Percentiles rank a stretch among this genome's conserved stretches.
Conservation (phyloP, 2,888 invertebrate species). For the Anoplius nigerrimus region DNA sequence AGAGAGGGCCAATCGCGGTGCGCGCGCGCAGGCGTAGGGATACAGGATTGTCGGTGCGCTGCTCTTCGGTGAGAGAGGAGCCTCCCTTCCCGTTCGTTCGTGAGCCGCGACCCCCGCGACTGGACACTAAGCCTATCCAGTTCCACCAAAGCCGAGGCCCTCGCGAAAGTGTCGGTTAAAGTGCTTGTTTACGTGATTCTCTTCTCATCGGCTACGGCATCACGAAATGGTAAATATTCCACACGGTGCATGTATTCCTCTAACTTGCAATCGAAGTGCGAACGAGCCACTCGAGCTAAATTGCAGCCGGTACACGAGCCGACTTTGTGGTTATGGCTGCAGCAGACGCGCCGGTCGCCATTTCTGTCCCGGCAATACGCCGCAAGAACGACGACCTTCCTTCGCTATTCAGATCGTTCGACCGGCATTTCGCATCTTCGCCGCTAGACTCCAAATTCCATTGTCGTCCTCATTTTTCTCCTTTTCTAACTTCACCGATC, state of each 20-base stretch:
- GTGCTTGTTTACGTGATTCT: constrained; percentile 69
- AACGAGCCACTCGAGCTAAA: constrained; percentile 23
- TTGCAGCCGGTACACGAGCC: constrained; percentile 30
- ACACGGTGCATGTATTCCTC: constrained; percentile 19
- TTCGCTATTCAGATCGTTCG: constrained; percentile 22
- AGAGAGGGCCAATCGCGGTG: constrained; percentile 35
- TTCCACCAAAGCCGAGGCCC: constrained; percentile 66
- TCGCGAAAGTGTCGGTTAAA: constrained; percentile 70
- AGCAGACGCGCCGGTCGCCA: constrained; percentile 72
- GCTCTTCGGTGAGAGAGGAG: constrained; percentile 61
- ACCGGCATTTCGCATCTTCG: constrained; percentile 6
- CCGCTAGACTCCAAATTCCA: not conserved
- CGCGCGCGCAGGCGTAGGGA: constrained; percentile 64
- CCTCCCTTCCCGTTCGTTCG: constrained; percentile 72
- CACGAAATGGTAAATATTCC: constrained; percentile 72
- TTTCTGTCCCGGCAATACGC: constrained; percentile 65
- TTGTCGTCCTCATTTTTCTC: not conserved
- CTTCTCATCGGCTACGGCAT: constrained; percentile 60
- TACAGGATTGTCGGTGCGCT: constrained; percentile 58
- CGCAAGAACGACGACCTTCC: constrained; percentile 46
- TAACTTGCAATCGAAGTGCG: constrained; percentile 25
- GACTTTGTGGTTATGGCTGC: constrained; percentile 70
- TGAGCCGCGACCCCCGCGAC: constrained; percentile 69
- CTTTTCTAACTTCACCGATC: not conserved
- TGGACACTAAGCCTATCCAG: constrained; percentile 68